Evolutionary conservation across 2,113 vertebrate genomes (phyloP).

Genomic region (Coreoperca whiteheadi): DNA sequence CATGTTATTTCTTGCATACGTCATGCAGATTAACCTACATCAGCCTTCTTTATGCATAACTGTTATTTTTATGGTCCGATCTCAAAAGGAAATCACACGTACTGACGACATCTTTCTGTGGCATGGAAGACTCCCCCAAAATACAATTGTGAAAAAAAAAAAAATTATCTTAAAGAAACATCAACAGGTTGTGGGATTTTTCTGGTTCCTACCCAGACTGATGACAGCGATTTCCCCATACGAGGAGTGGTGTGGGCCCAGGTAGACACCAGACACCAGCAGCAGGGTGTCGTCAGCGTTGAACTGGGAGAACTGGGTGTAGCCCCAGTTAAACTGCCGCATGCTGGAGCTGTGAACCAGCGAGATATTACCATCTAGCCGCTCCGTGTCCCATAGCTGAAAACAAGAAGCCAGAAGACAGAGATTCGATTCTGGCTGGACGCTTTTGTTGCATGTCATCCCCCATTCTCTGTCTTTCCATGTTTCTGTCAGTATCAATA

Average conservation of each 20-base stretch:
- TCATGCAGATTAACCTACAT: neutral
- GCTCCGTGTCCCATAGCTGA: constrained; percentile 94
- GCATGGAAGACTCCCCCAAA: neutral
- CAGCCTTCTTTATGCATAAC: neutral
- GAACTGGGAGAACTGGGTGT: constrained; percentile 99
- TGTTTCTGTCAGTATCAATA: too few species aligned
- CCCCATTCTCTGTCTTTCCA: too few species aligned
- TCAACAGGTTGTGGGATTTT: neutral
- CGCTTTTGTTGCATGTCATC: too few species aligned
- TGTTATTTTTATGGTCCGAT: neutral
- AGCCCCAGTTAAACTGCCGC: constrained; percentile 97
- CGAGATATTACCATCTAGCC: constrained; percentile 85
- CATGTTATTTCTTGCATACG: neutral
- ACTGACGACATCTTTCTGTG: neutral
- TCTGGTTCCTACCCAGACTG: constrained; percentile 88
- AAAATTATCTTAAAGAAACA: neutral
- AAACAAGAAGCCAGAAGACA: neutral
- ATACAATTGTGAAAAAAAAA: neutral
- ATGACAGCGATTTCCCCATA: constrained; percentile 96
- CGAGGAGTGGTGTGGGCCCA: constrained; percentile 93
- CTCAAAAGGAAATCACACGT: neutral
- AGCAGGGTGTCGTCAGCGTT: constrained; percentile 94
- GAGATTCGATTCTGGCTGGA: too few species aligned
- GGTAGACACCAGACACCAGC: constrained; percentile 94
- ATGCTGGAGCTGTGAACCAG: constrained; percentile 96